phyloP scores from a whole-genome alignment of 2,888 invertebrate genomes.

The Agapostemon virescens region DNA sequence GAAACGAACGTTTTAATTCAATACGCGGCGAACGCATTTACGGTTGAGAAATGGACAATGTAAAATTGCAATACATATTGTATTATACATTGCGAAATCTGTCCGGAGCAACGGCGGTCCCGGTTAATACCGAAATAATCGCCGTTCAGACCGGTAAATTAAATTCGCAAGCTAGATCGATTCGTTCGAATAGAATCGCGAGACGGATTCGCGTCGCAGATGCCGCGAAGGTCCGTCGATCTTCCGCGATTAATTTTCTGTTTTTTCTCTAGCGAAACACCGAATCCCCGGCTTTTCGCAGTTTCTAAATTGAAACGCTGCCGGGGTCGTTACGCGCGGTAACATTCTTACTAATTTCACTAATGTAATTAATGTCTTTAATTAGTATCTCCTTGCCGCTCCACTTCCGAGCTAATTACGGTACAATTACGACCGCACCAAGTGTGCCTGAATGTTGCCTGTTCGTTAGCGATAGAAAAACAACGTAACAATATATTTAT shows the following conservation, averaged over 20 bases:
- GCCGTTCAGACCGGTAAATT: neutral
- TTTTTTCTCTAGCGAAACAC: neutral
- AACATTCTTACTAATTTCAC: neutral
- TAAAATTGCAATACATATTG: neutral
- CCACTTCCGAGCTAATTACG: neutral
- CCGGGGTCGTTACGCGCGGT: neutral
- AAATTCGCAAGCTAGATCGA: neutral
- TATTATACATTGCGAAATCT: neutral
- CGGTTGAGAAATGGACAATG: neutral
- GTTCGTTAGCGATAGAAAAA: slow-evolving; percentile 1
- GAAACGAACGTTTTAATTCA: neutral
- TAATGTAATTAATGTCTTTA: slow-evolving; percentile 10
- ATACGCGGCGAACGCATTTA: neutral
- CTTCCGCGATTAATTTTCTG: neutral
- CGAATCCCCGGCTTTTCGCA: neutral
- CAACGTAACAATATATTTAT: slow-evolving; percentile 16
- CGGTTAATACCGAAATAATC: neutral
- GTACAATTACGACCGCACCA: neutral
- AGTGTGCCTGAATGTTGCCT: neutral
- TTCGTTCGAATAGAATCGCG: neutral
- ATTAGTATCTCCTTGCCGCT: neutral
- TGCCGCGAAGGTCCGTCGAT: no score
- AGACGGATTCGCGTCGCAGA: no score
- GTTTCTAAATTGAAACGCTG: neutral
- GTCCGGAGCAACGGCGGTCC: neutral